phyloP scores from a whole-genome alignment of 2,888 invertebrate genomes.

The Amblyjoppa proteus region DNA sequence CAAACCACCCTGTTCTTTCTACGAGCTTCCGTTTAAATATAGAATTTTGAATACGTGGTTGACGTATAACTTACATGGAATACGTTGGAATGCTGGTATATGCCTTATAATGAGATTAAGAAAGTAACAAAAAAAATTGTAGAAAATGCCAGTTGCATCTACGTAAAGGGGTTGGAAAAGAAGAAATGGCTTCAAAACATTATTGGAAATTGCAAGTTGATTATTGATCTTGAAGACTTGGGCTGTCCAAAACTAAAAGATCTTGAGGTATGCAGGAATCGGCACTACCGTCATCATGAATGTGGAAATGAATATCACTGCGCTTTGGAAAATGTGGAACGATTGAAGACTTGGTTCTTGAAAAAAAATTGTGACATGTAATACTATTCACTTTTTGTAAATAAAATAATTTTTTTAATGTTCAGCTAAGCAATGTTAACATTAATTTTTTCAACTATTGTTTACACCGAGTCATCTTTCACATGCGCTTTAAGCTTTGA shows the following conservation, averaged over 20 bases:
- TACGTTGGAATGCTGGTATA: conserved; percentile 24
- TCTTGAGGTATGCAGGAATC: not conserved
- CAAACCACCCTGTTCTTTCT: conserved; percentile 37
- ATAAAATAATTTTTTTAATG: too few relatives aligned
- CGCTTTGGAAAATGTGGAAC: conserved; percentile 15
- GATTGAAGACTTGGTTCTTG: conserved; percentile 17
- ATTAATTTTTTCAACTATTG: too few relatives aligned
- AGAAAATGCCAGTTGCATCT: conserved; percentile 14
- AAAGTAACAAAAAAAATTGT: not conserved
- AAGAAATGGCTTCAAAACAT: not conserved
- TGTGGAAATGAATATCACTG: not conserved
- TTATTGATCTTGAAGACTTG: conserved; percentile 17
- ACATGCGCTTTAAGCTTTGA: too few relatives aligned
- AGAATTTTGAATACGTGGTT: conserved; percentile 22
- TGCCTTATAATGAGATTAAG: conserved; percentile 21
- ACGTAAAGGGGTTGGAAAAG: conserved; percentile 20
- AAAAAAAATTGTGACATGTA: not conserved
- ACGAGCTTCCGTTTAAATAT: conserved; percentile 19
- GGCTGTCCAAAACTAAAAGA: not conserved
- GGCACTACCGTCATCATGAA: not conserved
- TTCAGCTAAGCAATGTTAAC: too few relatives aligned
- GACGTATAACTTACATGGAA: conserved; percentile 22
- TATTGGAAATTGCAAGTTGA: not conserved
- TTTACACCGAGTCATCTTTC: too few relatives aligned
- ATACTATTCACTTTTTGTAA: too few relatives aligned